phyloP scores from a whole-genome alignment of 2,888 invertebrate genomes.

The Drosophila quasianomalipes region DNA sequence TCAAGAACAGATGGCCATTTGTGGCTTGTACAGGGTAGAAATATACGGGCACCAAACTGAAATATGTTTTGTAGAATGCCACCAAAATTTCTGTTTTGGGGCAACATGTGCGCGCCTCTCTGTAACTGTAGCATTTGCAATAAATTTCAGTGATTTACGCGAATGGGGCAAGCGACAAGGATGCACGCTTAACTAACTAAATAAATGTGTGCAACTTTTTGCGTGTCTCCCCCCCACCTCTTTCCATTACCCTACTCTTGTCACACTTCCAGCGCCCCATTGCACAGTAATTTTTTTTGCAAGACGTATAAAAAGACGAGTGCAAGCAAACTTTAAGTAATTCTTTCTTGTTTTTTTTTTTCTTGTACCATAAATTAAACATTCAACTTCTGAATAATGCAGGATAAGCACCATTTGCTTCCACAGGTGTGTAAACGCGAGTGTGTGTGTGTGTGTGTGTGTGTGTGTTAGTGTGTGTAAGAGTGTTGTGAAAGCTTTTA shows the following conservation, averaged over 20 bases:
- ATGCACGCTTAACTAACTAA: slow-evolving; percentile 67
- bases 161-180: slow-evolving; percentile 28
- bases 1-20: fast-evolving
- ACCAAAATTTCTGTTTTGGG: slow-evolving; percentile 61
- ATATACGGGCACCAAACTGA: slow-evolving; percentile 64
- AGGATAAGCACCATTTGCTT: slow-evolving; percentile 30
- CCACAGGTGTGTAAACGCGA: slow-evolving; percentile 67
- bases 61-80: slow-evolving; percentile 67
- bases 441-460: slow-evolving; percentile 10
- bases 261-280: not conserved
- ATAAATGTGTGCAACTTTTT: slow-evolving; percentile 64
- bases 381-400: slow-evolving; percentile 68
- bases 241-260: not conserved
- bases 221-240: not conserved
- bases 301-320: slow-evolving; percentile 7
- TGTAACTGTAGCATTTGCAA: slow-evolving; percentile 60
- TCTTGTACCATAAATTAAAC: slow-evolving; percentile 44
- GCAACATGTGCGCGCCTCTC: slow-evolving; percentile 77
- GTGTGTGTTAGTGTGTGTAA: slow-evolving; percentile 1
- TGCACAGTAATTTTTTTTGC: slow-evolving; percentile 58
- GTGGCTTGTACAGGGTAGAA: not conserved
- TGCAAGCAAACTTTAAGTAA: slow-evolving; percentile 22
- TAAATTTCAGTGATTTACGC: slow-evolving; percentile 75
- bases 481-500: slow-evolving; percentile 65
- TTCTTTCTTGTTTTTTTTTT: not conserved